A percentile compares a stretch with the other conserved stretches of the same genome.
These are phyloP conservation scores for Caloenas nicobarica DNA, from an alignment of 2,113 vertebrate genomes.

Conservation along the genomic window DNA sequence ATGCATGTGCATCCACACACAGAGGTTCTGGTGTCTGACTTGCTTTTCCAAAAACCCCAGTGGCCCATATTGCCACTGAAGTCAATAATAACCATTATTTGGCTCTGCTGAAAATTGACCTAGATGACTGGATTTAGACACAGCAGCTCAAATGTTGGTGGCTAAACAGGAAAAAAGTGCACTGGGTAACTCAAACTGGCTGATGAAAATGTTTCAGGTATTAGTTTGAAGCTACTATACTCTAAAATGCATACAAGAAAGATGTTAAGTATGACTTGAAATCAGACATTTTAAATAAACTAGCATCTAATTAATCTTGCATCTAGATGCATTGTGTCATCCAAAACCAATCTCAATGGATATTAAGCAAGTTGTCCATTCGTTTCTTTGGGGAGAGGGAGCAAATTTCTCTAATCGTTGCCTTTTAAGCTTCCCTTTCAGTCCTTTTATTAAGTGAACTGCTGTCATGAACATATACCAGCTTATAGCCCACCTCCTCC, in stretches of 20 bases:
- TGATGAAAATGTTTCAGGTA: not conserved
- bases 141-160: not conserved
- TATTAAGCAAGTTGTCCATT: not conserved
- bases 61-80: not conserved
- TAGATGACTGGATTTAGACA: not conserved
- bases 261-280: not conserved
- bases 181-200: not conserved
- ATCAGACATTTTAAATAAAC: not conserved
- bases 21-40: not conserved
- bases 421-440: not conserved
- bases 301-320: not conserved
- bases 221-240: not conserved
- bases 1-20: fast-evolving
- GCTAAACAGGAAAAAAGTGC: not conserved
- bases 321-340: not conserved
- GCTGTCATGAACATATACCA: not conserved
- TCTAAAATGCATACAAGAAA: not conserved
- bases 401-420: not conserved
- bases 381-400: not conserved
- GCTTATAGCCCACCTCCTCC: not conserved
- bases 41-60: not conserved
- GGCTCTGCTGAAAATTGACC: not conserved
- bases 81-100: not conserved
- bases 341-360: not conserved
- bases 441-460: not conserved